Base-by-base conservation (phyloP, 2,113 vertebrate species). In the Abramis brama region DNA sequence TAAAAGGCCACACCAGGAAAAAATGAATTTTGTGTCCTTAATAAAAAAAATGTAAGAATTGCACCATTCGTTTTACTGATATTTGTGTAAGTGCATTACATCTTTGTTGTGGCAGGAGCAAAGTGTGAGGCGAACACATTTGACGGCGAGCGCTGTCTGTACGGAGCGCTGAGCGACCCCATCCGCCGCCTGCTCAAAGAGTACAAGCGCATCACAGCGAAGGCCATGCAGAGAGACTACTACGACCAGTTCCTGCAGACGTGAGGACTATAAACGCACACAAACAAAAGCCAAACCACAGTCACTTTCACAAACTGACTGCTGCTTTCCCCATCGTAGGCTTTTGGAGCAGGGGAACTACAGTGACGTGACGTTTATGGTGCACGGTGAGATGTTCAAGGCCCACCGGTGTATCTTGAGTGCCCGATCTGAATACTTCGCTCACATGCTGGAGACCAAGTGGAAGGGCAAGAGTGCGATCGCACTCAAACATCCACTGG, bases 101-200 rank as follows among this genome's bases (percentile, higher is more conserved):
- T 76, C 25, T 71, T 4, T 74, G 33, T 6, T 3, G 45, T 62
- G 66, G 79, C 90, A 99, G 97, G 98, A 79, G 97, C 97, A 0
- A 97, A 96, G 91, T 99, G 97, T 77, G 97, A 99, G 90, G 97
- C 96, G 85, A 99, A 99, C 95, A 99, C 98, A 0, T 99, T 99
- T 77, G 97, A 99, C 39, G 97, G 97, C 0, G 98, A 99, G 7
- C 94, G 97, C 15, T 99, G 97, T 86, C 92, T 99, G 83, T 99
- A 99, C 0, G 97, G 97, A 36, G 97, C 97, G 0, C 91, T 99
- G 90, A 99, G 92, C 0, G 98, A 99, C 23, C 92, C 96, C 47
- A 97, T 99, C 88, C 96, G 96, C 13, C 94, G 96, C 4, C 92
- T 97, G 71, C 93, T 99, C 87, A 97, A 96, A 17, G 97, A 99